Base-by-base conservation (phyloP, 2,888 invertebrate genomes). In the Apoderus coryli region DNA sequence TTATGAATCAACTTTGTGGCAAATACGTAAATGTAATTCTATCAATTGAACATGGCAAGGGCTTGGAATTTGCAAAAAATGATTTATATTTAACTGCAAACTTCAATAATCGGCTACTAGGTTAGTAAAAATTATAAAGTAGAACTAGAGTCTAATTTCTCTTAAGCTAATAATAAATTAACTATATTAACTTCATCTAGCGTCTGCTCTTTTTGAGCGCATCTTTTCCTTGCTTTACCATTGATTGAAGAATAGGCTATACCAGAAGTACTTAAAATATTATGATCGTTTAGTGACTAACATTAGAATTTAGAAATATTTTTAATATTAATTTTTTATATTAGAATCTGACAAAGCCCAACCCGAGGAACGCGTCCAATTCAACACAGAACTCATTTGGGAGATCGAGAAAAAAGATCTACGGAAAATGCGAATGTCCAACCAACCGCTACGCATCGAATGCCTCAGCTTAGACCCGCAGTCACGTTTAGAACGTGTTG, bases 371-470 rank as follows among this genome's bases (percentile, higher is more conserved):
- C 58, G 64, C 32, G 74, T 76, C 1, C 56, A 65, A 25, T 79
- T 80, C 49, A 72, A 73, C 38, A 76, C 74, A 12, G 77, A 80
- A 50, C 65, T 82, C 32, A 70, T 79, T 29, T 84, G 82, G 82
- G 79, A 81, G 53, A 72, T 76, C 3, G 76, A 77, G 42, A 76
- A 76, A 56, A 66, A 68, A 42, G 65, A 69, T 35, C 63, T 81
- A 41, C 65, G 79, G 44, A 79, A 77, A 53, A 67, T 81, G 44
- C 61, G 79, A 45, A 71, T 74, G 1, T 72, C 72, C 29, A 79
- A 80, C 59, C 68, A 74, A 1, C 77, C 80, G 0, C 61, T 82
- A 14, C 75, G 79, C 52, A 58, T 82, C 25, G 77, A 80, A 51
- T 76, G 76, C 35, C 70, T 61, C 41, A 60, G 67, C 14, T 56